Evolutionary conservation across 1,140 invertebrate genomes (phyloP), one percentile per base, ranked within the genome.

Genomic region (Drosophila littoralis): DNA sequence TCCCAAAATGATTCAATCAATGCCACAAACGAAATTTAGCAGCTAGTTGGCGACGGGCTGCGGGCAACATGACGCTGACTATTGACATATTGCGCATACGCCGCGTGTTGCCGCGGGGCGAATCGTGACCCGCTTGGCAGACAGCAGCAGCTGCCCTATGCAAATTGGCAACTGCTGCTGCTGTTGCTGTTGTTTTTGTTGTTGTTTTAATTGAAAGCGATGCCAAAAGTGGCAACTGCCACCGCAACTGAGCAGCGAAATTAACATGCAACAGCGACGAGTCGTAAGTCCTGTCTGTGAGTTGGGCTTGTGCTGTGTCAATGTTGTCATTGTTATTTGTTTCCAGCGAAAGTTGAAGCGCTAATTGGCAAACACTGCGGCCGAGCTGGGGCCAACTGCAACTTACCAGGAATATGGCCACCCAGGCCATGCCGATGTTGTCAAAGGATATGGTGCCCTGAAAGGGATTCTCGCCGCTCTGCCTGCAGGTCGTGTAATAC

Each of bases 371-470:
- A 99, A 93, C 93, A 98, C 22, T 95, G 96, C 76, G 95, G 95
- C 84, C 93, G 22, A 28, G 4, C 22, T 28, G 22, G 22, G 22
- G 22, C 95, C 95, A 1, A 10, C 93, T 93, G 58, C 91, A 95
- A 36, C 45, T 97, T 94, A 99, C 99, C 93, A 99, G 95, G 94
- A 99, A 99, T 93, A 99, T 99, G 67, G 99, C 98, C 58, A 99
- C 98, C 99, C 99, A 99, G 38, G 99, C 99, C 75, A 99, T 95
- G 50, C 98, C 99, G 79, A 99, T 99, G 93, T 99, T 99, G 93
- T 99, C 99, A 93, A 99, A 99, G 12, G 98, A 99, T 85, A 99
- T 99, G 22, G 99, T 99, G 45, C 98, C 98, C 93, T 99, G 98
- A 93, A 99, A 99, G 22, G 99, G 99, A 94, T 99, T 99, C 81